Evolutionary conservation across 2,888 invertebrate genomes (phyloP), one percentile per base, ranked within the genome.

Genomic region (Aproaerema taeniolella): DNA sequence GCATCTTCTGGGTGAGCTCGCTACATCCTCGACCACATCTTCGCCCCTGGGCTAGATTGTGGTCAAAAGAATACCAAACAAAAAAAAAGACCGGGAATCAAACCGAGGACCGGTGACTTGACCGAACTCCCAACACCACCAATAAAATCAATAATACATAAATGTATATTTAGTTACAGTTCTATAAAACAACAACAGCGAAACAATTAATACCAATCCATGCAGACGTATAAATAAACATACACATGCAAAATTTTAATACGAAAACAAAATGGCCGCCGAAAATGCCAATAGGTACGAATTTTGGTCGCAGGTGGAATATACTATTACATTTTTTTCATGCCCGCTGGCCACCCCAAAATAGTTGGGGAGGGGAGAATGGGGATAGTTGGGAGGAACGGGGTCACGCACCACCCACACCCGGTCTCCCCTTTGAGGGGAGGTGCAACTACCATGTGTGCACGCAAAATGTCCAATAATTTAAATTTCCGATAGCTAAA

Each of bases 391-490:
- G 69, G 76, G 61, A 43, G 67, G 71, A 75, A 76, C 73, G 77
- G 74, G 74, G 63, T 52, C 45, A 44, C 49, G 55, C 57, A 54
- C 42, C 46, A 45, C 48, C 54, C 53, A 49, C 48, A 41, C 45
- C 42, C n/a, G 44, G 47, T 39, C 14, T 29, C 40, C 43, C 40
- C 36, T 33, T 39, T 31, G 40, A 45, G 29, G 63, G 61, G 55
- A 58, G 52, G 43, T 69, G 77, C 78, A 78, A 67, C 68, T 54
- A 64, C 64, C 80, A 66, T 80, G 79, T 81, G 76, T 83, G 82
- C 79, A 80, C 83, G 80, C 81, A 80, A 79, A 77, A 65, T 66
- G 74, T 68, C 69, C 79, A 76, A 85, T 85, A 81, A 83, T 85
- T 83, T 82, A 85, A 86, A 83, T 85, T 85, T 79, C 70, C 68